phyloP scores from a whole-genome alignment of 2,113 vertebrate genomes.

The Neolamprologus caudopunctatus region DNA sequence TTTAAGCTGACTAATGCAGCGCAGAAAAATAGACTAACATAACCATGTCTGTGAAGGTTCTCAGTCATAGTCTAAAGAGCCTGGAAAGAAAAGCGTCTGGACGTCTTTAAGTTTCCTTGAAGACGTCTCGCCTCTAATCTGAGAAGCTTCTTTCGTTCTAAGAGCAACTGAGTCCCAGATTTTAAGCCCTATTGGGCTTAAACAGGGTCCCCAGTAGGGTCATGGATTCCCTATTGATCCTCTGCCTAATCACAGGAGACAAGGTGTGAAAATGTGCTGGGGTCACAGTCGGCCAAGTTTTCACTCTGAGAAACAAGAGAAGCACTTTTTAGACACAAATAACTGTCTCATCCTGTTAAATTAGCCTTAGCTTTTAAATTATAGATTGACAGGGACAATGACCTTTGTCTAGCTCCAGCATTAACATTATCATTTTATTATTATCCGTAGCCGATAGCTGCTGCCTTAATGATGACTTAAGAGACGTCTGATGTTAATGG shows the following conservation, averaged over 20 bases:
- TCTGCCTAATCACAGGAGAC: neutral
- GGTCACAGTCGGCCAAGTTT: fast-evolving
- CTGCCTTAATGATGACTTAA: neutral
- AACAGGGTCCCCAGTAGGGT: neutral
- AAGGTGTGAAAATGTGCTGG: neutral
- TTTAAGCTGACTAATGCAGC: neutral
- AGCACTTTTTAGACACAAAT: neutral
- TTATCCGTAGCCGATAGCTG: neutral
- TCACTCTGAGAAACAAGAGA: neutral
- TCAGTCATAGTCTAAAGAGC: fast-evolving
- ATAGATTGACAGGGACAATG: neutral
- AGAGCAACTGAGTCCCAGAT: neutral
- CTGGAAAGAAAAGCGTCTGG: neutral
- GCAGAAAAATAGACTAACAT: neutral
- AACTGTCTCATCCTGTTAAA: neutral
- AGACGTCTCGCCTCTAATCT: neutral
- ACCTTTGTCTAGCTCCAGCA: neutral
- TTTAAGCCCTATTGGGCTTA: neutral
- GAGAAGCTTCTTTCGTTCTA: neutral
- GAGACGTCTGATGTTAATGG: neutral
- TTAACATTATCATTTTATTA: neutral
- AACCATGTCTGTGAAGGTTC: neutral
- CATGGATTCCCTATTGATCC: neutral
- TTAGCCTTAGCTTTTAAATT: neutral
- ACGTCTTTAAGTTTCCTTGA: neutral